Base-by-base conservation (phyloP, 2,113 vertebrate species). In the Thinocorus orbignyianus region DNA sequence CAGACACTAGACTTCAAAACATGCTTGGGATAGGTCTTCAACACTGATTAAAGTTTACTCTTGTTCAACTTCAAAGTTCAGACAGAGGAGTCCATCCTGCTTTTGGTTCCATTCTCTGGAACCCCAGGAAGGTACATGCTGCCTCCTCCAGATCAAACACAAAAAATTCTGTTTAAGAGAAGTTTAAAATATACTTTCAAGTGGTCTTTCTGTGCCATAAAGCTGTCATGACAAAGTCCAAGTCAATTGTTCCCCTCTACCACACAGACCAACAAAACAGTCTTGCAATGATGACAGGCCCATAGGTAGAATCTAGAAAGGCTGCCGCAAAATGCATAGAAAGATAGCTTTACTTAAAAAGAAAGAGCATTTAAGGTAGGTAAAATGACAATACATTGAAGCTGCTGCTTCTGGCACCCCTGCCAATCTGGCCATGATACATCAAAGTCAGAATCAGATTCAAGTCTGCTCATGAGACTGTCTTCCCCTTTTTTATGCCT, bases 201-300 rank as follows among this genome's bases (percentile, higher is more conserved):
- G 71, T 88, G 82, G 42, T 73, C 94, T 90, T 89, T 93, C 96
- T 82, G 81, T 76, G 81, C 82, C 69, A 39, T 94, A 91, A 94
- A 88, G 91, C 91, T 89, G 83, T 51, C 94, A 95, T 31, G 87
- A 95, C 91, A 93, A 96, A 94, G 94, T 86, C 62, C 91, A 92
- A 97, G 86, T 92, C 97, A 97, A 92, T 95, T 96, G 81, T 55
- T 92, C 71, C 72, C 28, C 14, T 11, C 69, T 48, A 94, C 90
- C 95, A 92, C 30, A 89, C 76, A 94, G 46, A 79, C 10, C 69
- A 94, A 92, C 85, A 44, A 91, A 95, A 85, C 77, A 78, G 55
- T 30, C 48, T 18, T 57, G 60, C 61, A 52, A 60, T 30, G 80
- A 79, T 41, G 77, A 74, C 11, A 71, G 22, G 54, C 15, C 51